Evolutionary conservation across 2,113 vertebrate species (phyloP).

Genomic region (Neofelis nebulosa): DNA sequence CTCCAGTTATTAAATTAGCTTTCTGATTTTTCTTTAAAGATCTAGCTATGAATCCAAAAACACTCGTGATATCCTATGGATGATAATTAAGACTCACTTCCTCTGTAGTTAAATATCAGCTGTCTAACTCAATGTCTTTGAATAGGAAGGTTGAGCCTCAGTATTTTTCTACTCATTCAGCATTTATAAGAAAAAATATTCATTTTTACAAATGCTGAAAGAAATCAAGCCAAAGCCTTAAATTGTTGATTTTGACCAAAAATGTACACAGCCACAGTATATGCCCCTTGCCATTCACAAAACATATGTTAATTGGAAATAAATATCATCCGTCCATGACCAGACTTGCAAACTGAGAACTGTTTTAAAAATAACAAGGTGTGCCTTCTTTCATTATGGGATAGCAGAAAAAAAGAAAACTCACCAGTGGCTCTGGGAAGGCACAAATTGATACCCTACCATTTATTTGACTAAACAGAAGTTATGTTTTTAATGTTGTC

Average conservation of each 20-base stretch:
- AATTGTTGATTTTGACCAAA: conserved; percentile 43
- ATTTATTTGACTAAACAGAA: fast-evolving
- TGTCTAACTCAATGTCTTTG: conserved; percentile 13
- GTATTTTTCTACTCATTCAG: conserved; percentile 13
- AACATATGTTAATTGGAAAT: conserved; percentile 74
- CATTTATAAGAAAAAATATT: conserved; percentile 17
- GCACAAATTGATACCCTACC: fast-evolving
- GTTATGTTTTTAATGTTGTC: background rate
- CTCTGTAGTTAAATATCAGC: conserved; percentile 46
- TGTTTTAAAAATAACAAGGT: background rate
- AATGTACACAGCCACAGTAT: background rate
- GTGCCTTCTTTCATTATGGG: fast-evolving
- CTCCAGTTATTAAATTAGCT: background rate
- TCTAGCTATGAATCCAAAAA: background rate
- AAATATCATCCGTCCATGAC: conserved; percentile 63
- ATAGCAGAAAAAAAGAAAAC: background rate
- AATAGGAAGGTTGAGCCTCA: background rate
- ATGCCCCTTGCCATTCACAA: conserved; percentile 78
- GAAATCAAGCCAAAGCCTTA: background rate
- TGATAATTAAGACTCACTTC: conserved; percentile 40
- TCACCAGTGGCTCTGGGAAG: background rate
- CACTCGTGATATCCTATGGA: background rate
- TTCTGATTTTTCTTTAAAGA: background rate
- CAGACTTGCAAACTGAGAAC: background rate
- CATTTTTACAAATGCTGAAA: background rate